phyloP scores from a whole-genome alignment of 2,113 vertebrate species.

The Cryptoleucopteryx plumbea region DNA sequence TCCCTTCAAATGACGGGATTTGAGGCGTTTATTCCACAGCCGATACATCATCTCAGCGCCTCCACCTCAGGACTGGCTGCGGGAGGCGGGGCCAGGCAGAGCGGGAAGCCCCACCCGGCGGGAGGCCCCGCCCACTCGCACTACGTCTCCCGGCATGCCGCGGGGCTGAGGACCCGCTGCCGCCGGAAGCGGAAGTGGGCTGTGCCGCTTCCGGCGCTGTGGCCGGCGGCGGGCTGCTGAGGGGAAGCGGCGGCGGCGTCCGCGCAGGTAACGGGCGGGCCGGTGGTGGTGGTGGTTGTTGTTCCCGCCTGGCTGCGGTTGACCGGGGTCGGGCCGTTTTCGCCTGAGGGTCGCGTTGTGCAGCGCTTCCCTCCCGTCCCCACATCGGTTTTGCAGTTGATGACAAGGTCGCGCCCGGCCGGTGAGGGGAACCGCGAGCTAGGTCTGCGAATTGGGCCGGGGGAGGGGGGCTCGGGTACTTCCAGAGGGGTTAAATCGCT shows the following conservation, averaged over 20 bases:
- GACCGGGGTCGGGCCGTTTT: no score
- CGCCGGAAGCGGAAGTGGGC: not conserved
- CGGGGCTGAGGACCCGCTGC: not conserved
- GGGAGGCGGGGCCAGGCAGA: no score
- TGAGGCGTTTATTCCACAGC: not conserved
- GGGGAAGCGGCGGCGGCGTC: no score
- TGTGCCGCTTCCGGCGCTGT: fast-evolving
- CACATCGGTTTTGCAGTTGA: fast-evolving
- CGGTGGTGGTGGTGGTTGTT: no score
- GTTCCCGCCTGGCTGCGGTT: no score
- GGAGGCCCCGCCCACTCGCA: not conserved
- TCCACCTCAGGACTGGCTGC: fast-evolving
- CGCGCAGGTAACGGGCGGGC: no score
- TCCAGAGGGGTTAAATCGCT: fast-evolving
- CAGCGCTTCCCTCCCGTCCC: no score
- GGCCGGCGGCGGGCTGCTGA: no score
- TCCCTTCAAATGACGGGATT: not conserved
- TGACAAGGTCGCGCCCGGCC: not conserved
- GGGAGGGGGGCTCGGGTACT: fast-evolving
- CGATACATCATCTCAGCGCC: no score
- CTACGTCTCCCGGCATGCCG: slow-evolving; percentile 9
- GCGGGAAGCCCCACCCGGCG: no score
- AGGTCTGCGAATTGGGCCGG: not conserved
- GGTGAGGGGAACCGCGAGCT: fast-evolving
- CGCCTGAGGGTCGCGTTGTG: no score